Base-by-base conservation (phyloP, 2,113 vertebrate species). In the Dicentrarchus labrax region DNA sequence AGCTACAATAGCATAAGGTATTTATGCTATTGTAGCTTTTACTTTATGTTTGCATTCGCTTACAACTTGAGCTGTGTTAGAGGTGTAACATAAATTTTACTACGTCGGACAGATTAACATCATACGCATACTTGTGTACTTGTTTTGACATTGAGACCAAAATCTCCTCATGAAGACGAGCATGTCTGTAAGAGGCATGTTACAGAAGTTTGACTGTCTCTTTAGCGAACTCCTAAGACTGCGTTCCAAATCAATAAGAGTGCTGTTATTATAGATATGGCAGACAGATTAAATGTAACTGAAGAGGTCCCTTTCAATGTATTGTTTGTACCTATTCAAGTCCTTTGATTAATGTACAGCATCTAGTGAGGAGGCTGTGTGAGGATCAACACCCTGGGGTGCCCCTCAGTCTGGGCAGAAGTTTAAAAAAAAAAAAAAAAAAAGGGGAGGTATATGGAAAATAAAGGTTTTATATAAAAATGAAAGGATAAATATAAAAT, bases 401-500 rank as follows among this genome's bases (percentile, higher is more conserved):
- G 38, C 38, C 62, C 66, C 51, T 84, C 62, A 83, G 61, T 65
- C n/a, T 60, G 51, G 41, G 22, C 57, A 68, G 54, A 60, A 43
- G 15, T 41, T 4, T 17, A 39, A 24, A 69, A 62, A 59, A 76
- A 21, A 4, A 24, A 51, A 54, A 62, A 2, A 43, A 15, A 1
- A 36, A n/a, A n/a, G n/a, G 19, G 47, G 48, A 74, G 38, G 69
- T 53, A 88, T 9, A 80, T 19, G 12, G 22, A 71, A 84, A 80
- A 85, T 56, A 48, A 81, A 57, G 8, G n/a, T 59, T 50, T 74
- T 57, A 80, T 68, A 84, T 82, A 85, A 89, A 88, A 85, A 83
- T 22, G 11, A 81, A 69, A 73, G 78, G 90, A 90, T 88, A 90
- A 92, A 93, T 91, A 92, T 73, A 86, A 85, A 90, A 91, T 56